Percentiles rank a stretch among this genome's conserved stretches.
Evolutionary conservation across 2,888 invertebrate genomes (phyloP).

Genomic region (Sipunculus nudus): DNA sequence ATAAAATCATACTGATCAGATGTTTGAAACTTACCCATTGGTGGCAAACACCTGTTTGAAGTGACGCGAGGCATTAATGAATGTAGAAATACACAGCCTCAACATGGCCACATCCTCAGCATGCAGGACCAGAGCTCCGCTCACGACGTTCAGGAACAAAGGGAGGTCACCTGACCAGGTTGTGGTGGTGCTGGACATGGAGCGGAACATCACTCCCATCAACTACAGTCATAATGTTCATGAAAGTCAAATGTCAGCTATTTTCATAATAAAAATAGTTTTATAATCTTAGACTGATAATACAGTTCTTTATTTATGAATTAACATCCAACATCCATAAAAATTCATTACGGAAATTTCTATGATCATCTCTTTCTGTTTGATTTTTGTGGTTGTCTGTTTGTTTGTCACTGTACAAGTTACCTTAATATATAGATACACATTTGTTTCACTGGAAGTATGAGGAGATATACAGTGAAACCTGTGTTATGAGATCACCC

Average conservation of each 20-base stretch:
- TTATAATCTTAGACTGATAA: too few species aligned
- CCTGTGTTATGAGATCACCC: too few species aligned
- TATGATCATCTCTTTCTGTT: too few species aligned
- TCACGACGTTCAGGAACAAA: constrained; percentile 95
- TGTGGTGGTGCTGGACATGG: constrained; percentile 97
- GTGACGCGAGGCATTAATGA: constrained; percentile 87
- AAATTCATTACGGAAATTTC: too few species aligned
- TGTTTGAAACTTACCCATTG: constrained; percentile 84
- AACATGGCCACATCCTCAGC: constrained; percentile 96
- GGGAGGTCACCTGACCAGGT: constrained; percentile 97
- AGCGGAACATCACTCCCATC: constrained; percentile 95
- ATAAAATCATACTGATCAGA: too few species aligned
- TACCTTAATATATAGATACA: too few species aligned
- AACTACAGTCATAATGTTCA: constrained; percentile 69
- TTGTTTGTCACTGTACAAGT: too few species aligned
- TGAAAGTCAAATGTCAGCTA: constrained; percentile 29
- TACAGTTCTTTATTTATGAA: too few species aligned
- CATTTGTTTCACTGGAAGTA: too few species aligned
- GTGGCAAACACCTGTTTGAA: constrained; percentile 99
- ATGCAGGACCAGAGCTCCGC: constrained; percentile 94
- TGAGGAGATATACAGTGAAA: too few species aligned
- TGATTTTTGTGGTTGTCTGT: too few species aligned
- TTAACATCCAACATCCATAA: too few species aligned
- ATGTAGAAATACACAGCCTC: constrained; percentile 94
- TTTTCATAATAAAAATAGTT: background rate